Evolutionary conservation across 2,888 invertebrate genomes (phyloP).

Genomic region (Drosophila birchii): DNA sequence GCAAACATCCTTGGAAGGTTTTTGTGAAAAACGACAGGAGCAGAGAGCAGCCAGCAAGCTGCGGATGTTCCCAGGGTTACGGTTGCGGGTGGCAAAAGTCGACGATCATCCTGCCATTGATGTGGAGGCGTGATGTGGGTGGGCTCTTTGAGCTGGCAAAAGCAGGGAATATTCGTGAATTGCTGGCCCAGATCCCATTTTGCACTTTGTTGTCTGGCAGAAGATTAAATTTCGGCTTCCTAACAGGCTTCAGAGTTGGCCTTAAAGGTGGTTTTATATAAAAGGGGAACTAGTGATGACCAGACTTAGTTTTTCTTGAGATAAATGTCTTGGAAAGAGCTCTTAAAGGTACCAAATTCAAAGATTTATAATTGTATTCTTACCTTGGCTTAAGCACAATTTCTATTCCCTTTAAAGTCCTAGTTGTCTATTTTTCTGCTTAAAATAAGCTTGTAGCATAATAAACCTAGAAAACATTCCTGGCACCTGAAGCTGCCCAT

Average conservation of each 20-base stretch:
- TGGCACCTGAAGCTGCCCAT: constrained; percentile 19
- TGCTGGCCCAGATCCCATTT: constrained; percentile 23
- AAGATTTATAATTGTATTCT: background rate
- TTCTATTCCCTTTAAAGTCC: background rate
- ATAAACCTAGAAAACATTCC: background rate
- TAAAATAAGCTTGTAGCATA: background rate
- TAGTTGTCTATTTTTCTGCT: background rate
- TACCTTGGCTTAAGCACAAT: background rate
- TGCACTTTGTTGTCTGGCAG: constrained; percentile 31
- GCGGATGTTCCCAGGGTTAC: constrained; percentile 60
- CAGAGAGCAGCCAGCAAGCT: constrained; percentile 28
- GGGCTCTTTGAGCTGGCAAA: constrained; percentile 23
- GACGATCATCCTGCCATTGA: constrained; percentile 57
- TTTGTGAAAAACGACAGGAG: constrained; percentile 30
- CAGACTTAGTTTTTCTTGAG: background rate
- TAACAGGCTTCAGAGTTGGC: background rate
- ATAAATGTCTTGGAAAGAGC: background rate
- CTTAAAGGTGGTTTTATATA: constrained; percentile 21
- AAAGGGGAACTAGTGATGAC: background rate
- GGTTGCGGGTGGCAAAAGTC: constrained; percentile 46
- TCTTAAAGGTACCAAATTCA: accelerated
- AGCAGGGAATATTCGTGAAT: background rate
- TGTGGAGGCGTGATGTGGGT: constrained; percentile 14
- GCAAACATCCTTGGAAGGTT: constrained; percentile 33
- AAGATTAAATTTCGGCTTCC: constrained; percentile 26